phyloP scores from a whole-genome alignment of 2,797 vertebrate species.

The Arrhamphus sclerolepis region DNA sequence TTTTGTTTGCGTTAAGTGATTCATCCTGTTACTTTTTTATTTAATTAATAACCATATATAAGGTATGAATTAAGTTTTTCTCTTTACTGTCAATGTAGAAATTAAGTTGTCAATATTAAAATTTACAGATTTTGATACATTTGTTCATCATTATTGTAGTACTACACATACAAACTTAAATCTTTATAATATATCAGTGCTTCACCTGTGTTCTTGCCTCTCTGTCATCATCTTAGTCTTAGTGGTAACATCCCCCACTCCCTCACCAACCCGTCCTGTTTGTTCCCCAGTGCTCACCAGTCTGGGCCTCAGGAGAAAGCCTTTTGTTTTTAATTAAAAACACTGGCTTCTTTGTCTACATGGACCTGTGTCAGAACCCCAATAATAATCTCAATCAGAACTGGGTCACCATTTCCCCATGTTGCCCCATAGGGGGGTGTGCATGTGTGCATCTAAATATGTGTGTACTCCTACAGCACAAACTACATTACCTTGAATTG shows the following conservation, averaged over 20 bases:
- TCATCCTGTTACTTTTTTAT: no score
- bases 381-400: conserved; percentile 38
- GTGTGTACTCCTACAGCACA: no score
- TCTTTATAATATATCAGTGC: no score
- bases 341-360: conserved; percentile 65
- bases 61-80: no score
- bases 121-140: not conserved
- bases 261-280: conserved; percentile 20
- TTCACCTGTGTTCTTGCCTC: no score
- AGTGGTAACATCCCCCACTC: no score
- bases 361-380: conserved; percentile 31
- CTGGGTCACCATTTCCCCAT: conserved; percentile 41
- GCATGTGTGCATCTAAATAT: not conserved
- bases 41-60: no score
- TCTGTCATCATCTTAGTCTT: no score
- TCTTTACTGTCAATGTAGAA: no score
- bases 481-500: no score
- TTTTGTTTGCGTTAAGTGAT: no score
- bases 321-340: conserved; percentile 73
- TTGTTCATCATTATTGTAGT: not conserved
- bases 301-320: conserved; percentile 50
- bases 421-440: conserved; percentile 2
- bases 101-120: not conserved
- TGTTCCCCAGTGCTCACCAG: conserved; percentile 50
- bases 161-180: no score